These are phyloP conservation scores for Falco peregrinus DNA, from an alignment of 2,797 vertebrate species.

Conservation along the genomic window DNA sequence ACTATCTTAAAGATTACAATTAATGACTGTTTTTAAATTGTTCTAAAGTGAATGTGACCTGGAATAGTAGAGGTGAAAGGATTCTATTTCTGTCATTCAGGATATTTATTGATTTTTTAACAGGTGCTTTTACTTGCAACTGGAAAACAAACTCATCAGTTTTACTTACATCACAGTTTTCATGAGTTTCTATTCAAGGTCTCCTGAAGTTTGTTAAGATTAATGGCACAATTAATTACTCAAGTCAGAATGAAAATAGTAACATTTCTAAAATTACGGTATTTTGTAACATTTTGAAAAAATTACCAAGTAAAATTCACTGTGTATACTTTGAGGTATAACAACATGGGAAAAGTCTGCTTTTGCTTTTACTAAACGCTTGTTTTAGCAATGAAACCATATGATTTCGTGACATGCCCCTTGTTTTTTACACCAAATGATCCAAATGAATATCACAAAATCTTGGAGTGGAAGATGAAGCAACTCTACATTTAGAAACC, in stretches of 20 bases:
- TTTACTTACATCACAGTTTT: background rate
- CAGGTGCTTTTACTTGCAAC: background rate
- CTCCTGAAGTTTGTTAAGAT: background rate
- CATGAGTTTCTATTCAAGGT: background rate
- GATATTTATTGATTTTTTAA: background rate
- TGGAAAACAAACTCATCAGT: background rate
- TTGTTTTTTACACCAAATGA: background rate
- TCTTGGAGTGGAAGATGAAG: background rate
- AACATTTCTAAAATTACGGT: background rate
- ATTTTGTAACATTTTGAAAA: background rate
- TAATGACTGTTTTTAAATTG: constrained; percentile 2
- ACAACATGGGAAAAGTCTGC: background rate
- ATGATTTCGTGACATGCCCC: background rate
- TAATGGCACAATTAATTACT: background rate
- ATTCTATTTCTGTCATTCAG: background rate
- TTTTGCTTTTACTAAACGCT: background rate
- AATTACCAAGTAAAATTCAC: background rate
- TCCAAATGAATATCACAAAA: background rate
- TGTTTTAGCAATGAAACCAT: background rate
- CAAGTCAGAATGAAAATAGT: background rate
- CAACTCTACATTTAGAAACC: background rate
- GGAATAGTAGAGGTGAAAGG: background rate
- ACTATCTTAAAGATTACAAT: background rate
- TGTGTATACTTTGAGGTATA: background rate
- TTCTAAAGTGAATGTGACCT: background rate